Evolutionary conservation across 2,797 vertebrate genomes (phyloP), one percentile per base, ranked within the genome.

Genomic region (Coreius guichenoti): DNA sequence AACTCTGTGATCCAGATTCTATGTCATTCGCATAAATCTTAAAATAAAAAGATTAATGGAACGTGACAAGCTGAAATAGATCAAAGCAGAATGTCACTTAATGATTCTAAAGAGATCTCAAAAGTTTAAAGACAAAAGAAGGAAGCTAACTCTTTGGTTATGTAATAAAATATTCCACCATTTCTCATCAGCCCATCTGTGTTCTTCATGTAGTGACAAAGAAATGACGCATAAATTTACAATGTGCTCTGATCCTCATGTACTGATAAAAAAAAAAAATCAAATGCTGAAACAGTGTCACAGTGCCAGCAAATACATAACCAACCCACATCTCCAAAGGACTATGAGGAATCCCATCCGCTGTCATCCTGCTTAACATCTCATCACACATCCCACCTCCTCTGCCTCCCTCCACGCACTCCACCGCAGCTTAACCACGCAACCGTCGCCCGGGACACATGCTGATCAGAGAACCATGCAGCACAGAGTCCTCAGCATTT

Each of bases 401-500:
- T 78, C 72, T 56, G 23, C 33, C 69, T 78, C 76, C 47, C 67
- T 68, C 81, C 81, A 81, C 43, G 23, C 81, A 77, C 88, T 78
- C 83, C 63, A 80, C 61, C 63, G 1, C 58, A 68, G 78, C 45
- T 80, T 36, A 65, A 87, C 81, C 43, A 51, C n/a, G 54, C 80
- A 70, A 72, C 67, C 16, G 54, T 56, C 63, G 72, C 61, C 45
- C 54, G 72, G 70, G 23, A 61, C 51, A 68, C 51, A 47, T 69
- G 73, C 63, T 45, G 56, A 63, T 61, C 63, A 12, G 54, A 61
- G 54, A 80, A 68, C 17, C 63, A 43, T 43, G 39, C 39, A 51
- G 23, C 54, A 77, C 74, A 69, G 81, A 86, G 58, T 79, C 84
- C 56, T 61, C 58, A 75, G 23, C 49, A 45, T 63, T 73, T 33